These are phyloP conservation scores for Ibidorhyncha struthersii DNA, from an alignment of 2,113 vertebrate species.

Conservation along the genomic window DNA sequence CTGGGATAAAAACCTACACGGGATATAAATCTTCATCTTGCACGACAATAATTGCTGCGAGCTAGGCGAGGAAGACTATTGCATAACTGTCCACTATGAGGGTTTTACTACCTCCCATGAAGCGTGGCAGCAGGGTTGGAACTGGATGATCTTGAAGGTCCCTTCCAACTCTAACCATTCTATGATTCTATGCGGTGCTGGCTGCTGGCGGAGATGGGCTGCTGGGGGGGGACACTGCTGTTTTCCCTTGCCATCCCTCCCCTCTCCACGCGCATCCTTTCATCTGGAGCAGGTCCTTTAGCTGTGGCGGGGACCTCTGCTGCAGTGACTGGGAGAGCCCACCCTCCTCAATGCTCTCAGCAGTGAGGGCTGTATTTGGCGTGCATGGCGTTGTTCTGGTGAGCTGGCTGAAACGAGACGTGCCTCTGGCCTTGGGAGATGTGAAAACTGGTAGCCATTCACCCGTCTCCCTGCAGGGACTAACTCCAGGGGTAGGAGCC, in stretches of 20 bases:
- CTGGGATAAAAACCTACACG: slow-evolving; percentile 47
- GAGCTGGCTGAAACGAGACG: neutral
- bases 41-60: neutral
- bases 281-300: neutral
- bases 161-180: neutral
- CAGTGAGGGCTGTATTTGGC: neutral
- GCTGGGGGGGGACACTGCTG: accelerated
- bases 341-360: accelerated
- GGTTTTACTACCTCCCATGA: slow-evolving; percentile 27
- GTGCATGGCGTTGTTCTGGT: accelerated
- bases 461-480: neutral
- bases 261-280: neutral
- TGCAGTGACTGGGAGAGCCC: neutral
- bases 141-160: neutral
- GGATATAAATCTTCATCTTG: slow-evolving; percentile 51
- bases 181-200: neutral
- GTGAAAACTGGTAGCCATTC: neutral
- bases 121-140: neutral
- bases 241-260: neutral
- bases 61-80: neutral
- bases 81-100: neutral
- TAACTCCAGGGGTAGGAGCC: neutral
- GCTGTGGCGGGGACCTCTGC: neutral
- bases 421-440: neutral
- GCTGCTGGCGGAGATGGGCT: neutral